Base-by-base conservation (phyloP, 1,140 invertebrate species). In the Sitobion miscanthi region DNA sequence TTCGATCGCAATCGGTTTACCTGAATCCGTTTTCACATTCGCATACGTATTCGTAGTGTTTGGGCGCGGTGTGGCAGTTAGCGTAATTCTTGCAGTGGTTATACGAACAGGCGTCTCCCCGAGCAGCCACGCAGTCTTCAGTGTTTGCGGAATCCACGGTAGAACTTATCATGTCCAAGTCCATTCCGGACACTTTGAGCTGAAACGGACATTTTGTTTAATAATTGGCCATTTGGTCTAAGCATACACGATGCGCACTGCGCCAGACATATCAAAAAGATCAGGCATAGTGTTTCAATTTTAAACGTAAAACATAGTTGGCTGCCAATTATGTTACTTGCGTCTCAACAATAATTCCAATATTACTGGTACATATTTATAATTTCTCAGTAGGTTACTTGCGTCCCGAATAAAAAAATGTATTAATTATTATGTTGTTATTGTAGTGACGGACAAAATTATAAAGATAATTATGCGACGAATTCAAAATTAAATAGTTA, bases 111-210 rank as follows among this genome's bases (percentile, higher is more conserved):
- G 94, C 90, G 21, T 94, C 93, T 9, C 92, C 94, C 3, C 90
- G 83, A 25, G 87, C 49, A 3, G 23, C 47, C 1, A 96, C 96
- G 95, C 98, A 98, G 90, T 98, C 97, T 87, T 96, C 96, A 8
- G 98, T 96, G 95, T 98, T 97, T 0, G 97, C 96, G 7, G 97
- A 97, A 94, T 97, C 97, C 30, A 96, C 95, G 11, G 97, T 96
- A 42, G 96, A 96, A 69, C 96, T 96, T 30, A 97, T 95, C 49
- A 98, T 95, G 93, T 97, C 96, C n/a, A 97, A 94, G 90, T 96
- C 95, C 25, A 96, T 95, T 9, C 96, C 96, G 77, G 96, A 96
- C 23, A 98, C 95, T 94, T 96, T 96, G 7, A 98, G 95, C 96
- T 97, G 94, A 90, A 87, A 94, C 94, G 87, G 2, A 57, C 86